Evolutionary conservation across 2,113 vertebrate genomes (phyloP).

Genomic region (Hyla sarda): DNA sequence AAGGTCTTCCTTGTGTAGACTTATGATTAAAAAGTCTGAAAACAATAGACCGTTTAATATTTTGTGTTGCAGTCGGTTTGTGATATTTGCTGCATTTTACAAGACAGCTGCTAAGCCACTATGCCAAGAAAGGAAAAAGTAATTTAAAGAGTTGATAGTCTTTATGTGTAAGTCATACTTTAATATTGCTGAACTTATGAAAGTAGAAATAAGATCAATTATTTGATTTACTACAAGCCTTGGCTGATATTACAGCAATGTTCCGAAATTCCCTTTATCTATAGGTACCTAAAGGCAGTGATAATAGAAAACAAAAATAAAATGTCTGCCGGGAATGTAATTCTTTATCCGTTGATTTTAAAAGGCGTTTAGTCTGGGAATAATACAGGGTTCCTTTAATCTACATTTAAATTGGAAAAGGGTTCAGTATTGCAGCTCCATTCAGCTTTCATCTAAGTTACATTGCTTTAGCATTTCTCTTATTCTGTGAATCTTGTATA

Average conservation of each 20-base stretch:
- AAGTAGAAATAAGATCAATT: conserved; percentile 22
- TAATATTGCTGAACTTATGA: conserved; percentile 28
- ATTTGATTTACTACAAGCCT: conserved; percentile 31
- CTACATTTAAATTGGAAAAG: conserved; percentile 31
- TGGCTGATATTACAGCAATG: background rate
- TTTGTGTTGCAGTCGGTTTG: too few species aligned
- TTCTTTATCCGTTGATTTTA: conserved; percentile 24
- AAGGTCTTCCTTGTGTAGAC: background rate
- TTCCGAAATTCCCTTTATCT: conserved; percentile 1
- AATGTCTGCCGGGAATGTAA: conserved; percentile 7
- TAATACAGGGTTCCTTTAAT: background rate
- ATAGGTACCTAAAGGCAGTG: conserved; percentile 24
- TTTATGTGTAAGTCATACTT: conserved; percentile 25
- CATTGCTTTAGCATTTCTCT: background rate
- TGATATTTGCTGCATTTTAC: too few species aligned
- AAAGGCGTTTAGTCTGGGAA: conserved; percentile 13
- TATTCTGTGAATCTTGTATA: conserved; percentile 42
- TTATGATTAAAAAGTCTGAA: conserved; percentile 13
- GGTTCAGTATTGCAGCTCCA: background rate
- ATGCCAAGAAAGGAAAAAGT: background rate
- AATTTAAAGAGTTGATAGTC: conserved; percentile 9
- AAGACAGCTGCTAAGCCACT: background rate
- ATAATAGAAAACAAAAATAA: conserved; percentile 43
- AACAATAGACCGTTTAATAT: background rate
- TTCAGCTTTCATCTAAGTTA: background rate